These are phyloP conservation scores for Chelon auratus DNA, from an alignment of 2,797 vertebrate genomes.

Conservation along the genomic window DNA sequence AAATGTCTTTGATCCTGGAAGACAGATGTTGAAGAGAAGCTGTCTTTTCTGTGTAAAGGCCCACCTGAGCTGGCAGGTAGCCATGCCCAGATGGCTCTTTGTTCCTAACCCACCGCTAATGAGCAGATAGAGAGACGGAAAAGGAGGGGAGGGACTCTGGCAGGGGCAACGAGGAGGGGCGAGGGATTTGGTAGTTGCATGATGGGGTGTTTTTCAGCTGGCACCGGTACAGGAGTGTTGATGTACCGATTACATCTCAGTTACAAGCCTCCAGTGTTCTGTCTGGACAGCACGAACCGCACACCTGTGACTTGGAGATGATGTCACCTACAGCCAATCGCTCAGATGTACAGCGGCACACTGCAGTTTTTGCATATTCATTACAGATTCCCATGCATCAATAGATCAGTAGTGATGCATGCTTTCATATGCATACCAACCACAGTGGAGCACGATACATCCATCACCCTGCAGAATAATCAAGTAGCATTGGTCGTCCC, in stretches of 20 bases:
- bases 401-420: conserved; percentile 65
- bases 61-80: conserved; percentile 85
- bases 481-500: conserved; percentile 46
- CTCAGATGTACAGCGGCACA: conserved; percentile 10
- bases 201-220: conserved; percentile 61
- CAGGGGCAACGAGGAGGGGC: conserved; percentile 51
- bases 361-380: conserved; percentile 66
- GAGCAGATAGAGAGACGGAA: conserved; percentile 83
- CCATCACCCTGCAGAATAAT: conserved; percentile 69
- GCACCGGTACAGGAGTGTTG: conserved; percentile 56
- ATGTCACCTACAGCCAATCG: conserved; percentile 61
- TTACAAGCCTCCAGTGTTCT: conserved; percentile 56
- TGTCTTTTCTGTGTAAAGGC: conserved; percentile 79
- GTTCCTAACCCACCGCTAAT: conserved; percentile 87
- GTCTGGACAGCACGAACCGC: conserved; percentile 49
- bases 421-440: conserved; percentile 66
- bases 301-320: conserved; percentile 62
- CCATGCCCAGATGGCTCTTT: conserved; percentile 82
- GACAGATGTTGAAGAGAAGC: conserved; percentile 80
- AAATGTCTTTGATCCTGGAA: conserved; percentile 76
- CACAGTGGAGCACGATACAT: conserved; percentile 46
- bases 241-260: conserved; percentile 68
- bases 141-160: conserved; percentile 74
- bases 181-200: conserved; percentile 38
- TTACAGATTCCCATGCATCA: conserved; percentile 55